Percentiles rank a stretch among this genome's conserved stretches.
Evolutionary conservation across 2,113 vertebrate species (phyloP).

Genomic region (Terrapene triunguis): DNA sequence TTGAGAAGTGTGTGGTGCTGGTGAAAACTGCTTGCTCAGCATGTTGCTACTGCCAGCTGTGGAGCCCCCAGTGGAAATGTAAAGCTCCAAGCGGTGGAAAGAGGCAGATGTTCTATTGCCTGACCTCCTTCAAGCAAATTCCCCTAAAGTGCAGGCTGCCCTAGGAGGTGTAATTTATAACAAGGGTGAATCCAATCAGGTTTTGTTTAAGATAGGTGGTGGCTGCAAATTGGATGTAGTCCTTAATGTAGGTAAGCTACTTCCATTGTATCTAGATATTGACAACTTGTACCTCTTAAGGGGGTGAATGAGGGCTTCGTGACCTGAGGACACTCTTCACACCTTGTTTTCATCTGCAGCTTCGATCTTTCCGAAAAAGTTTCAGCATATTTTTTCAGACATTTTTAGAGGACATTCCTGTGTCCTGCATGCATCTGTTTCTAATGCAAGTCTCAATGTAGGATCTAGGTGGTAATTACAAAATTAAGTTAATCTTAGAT

Average conservation of each 20-base stretch:
- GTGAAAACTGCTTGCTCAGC: neutral
- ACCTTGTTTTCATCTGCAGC: neutral
- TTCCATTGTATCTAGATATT: neutral
- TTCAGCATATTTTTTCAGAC: neutral
- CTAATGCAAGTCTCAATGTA: neutral
- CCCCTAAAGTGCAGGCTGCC: neutral
- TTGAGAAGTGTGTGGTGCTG: neutral
- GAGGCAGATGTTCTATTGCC: neutral
- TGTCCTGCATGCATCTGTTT: neutral
- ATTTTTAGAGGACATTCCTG: neutral
- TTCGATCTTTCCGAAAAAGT: neutral
- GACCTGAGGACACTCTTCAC: neutral
- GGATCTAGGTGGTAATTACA: neutral
- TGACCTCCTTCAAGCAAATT: neutral
- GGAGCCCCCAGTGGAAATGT: neutral
- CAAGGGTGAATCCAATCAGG: neutral
- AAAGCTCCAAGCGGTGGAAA: neutral
- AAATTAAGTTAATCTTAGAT: fast-evolving
- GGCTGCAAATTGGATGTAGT: neutral
- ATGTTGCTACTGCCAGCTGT: neutral
- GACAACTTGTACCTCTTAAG: neutral
- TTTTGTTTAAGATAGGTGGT: fast-evolving
- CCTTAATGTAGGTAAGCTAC: neutral
- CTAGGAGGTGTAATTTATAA: neutral
- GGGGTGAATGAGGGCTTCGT: neutral